Conservation (phyloP, 2,113 vertebrate species). For the Albula glossodonta region DNA sequence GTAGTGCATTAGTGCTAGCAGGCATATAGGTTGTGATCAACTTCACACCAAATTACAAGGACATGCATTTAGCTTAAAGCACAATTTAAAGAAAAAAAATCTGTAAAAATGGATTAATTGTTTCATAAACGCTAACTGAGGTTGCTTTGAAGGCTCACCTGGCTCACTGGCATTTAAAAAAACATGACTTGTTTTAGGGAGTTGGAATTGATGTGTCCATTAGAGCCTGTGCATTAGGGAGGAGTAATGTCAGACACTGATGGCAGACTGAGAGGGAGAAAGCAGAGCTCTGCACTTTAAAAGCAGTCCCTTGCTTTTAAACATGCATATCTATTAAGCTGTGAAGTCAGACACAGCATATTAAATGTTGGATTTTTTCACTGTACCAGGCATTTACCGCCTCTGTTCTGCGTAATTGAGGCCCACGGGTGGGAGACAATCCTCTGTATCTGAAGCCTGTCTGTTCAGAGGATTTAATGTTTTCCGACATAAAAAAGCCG, state of each 20-base stretch:
- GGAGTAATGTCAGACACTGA: not conserved
- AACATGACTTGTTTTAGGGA: too few species aligned
- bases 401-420: not conserved
- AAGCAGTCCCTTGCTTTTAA: not conserved
- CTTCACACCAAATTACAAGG: too few species aligned
- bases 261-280: not conserved
- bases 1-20: too few species aligned
- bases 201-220: not conserved
- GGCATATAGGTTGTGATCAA: too few species aligned
- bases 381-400: too few species aligned
- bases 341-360: too few species aligned
- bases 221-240: not conserved
- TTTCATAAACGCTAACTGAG: not conserved
- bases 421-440: not conserved
- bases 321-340: not conserved
- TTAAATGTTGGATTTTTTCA: too few species aligned
- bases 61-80: too few species aligned
- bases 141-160: not conserved
- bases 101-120: too few species aligned
- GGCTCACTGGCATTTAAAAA: too few species aligned
- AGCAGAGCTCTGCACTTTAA: not conserved
- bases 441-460: not conserved
- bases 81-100: too few species aligned
- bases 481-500: slow-evolving; percentile 12
- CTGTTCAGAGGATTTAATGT: not conserved